phyloP scores from a whole-genome alignment of 53 echinoderm and acorn worm genomes.

The Arbacia lixula region DNA sequence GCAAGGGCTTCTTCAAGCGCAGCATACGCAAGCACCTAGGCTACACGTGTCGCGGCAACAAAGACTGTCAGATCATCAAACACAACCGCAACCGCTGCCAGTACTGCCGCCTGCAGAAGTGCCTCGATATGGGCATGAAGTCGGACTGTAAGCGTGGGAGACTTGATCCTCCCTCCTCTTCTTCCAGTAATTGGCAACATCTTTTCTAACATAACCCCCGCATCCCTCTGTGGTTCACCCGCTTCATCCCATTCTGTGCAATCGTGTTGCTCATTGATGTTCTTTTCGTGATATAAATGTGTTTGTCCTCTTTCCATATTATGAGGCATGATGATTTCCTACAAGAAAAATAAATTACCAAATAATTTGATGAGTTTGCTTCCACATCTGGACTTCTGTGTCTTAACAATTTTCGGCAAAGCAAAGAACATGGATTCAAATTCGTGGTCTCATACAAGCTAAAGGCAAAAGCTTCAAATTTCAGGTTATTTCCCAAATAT shows the following conservation, averaged over 20 bases:
- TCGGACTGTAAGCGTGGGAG: conserved; percentile 94
- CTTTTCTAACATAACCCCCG: conserved; percentile 61
- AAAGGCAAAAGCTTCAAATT: too few species aligned
- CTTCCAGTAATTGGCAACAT: conserved; percentile 63
- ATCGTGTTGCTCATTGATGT: too few species aligned
- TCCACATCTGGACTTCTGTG: too few species aligned
- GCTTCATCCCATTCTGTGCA: conserved; percentile 23
- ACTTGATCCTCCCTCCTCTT: conserved; percentile 56
- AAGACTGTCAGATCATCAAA: conserved; percentile 98
- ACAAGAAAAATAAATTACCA: too few species aligned
- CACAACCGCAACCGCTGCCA: conserved; percentile 99
- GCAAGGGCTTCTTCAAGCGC: conserved; percentile 99
- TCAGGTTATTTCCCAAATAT: too few species aligned
- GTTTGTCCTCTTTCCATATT: too few species aligned
- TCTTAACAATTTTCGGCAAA: too few species aligned
- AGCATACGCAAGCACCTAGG: conserved; percentile 96
- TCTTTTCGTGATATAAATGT: too few species aligned
- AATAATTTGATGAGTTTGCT: too few species aligned
- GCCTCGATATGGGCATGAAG: conserved; percentile 98
- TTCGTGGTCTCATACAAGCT: too few species aligned
- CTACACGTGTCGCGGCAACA: conserved; percentile 96
- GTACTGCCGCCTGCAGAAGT: conserved; percentile 98
- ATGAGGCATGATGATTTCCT: too few species aligned
- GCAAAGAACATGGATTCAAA: too few species aligned
- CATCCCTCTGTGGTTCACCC: conserved; percentile 9